phyloP scores from a whole-genome alignment of 2,888 invertebrate species.

The Oegoconia quadripuncta region DNA sequence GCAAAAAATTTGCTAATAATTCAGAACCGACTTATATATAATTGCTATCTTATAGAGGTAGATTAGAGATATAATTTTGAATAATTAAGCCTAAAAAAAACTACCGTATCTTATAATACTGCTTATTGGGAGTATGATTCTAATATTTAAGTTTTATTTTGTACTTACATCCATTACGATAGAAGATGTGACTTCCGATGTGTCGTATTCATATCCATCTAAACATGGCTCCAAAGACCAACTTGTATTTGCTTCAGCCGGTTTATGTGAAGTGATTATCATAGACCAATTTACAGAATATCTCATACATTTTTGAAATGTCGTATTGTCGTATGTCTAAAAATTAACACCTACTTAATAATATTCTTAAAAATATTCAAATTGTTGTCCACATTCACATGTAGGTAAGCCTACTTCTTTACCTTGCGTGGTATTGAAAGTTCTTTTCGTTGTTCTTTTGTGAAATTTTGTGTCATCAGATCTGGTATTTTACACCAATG shows the following conservation, averaged over 20 bases:
- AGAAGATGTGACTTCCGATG: slow-evolving; percentile 84
- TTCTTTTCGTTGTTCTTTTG: slow-evolving; percentile 77
- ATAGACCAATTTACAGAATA: slow-evolving; percentile 87
- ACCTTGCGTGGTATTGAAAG: slow-evolving; percentile 83
- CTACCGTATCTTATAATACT: too few species aligned
- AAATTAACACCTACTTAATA: too few species aligned
- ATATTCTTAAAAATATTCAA: neutral
- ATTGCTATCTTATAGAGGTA: too few species aligned
- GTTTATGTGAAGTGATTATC: slow-evolving; percentile 52
- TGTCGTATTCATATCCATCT: slow-evolving; percentile 90
- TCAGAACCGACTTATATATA: too few species aligned
- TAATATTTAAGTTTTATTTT: neutral
- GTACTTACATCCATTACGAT: slow-evolving; percentile 89
- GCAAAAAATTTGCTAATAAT: too few species aligned
- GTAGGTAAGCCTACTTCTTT: slow-evolving; percentile 13
- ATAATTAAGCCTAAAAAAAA: too few species aligned
- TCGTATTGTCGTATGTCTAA: slow-evolving; percentile 53
- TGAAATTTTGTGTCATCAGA: slow-evolving; percentile 74
- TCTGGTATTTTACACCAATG: slow-evolving; percentile 91
- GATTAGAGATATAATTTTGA: too few species aligned
- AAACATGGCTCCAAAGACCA: slow-evolving; percentile 85
- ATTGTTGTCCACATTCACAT: too few species aligned
- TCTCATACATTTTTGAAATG: slow-evolving; percentile 84
- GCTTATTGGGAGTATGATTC: neutral
- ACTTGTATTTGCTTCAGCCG: slow-evolving; percentile 61